Evolutionary conservation across 1,140 invertebrate species (phyloP).

Genomic region (Orussus abietinus): DNA sequence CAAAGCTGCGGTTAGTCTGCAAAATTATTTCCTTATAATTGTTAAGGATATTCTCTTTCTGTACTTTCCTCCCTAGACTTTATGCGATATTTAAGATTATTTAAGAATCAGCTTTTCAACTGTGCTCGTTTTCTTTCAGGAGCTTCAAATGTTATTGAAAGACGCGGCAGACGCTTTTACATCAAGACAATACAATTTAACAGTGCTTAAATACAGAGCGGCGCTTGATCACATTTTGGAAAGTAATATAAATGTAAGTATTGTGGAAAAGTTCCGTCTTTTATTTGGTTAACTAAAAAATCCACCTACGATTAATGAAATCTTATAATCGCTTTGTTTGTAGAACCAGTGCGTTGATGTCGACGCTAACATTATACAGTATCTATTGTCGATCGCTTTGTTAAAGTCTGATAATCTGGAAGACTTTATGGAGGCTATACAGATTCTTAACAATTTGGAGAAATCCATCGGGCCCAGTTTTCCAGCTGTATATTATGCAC

Average conservation of each 20-base stretch:
- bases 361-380: conserved; percentile 20
- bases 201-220: conserved; percentile 2
- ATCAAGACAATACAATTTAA: conserved; percentile 3
- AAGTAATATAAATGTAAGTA: neutral
- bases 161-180: conserved; percentile 14
- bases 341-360: conserved; percentile 2
- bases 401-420: conserved; percentile 19
- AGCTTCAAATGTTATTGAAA: conserved; percentile 11
- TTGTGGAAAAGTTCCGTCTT: conserved; percentile 2
- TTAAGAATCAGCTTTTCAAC: no score
- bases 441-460: conserved; percentile 16
- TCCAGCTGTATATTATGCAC: conserved; percentile 25
- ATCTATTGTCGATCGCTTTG: conserved; percentile 22
- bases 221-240: neutral
- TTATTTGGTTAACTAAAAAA: conserved; percentile 5
- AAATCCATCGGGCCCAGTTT: conserved; percentile 13
- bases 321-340: neutral
- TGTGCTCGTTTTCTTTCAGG: conserved; percentile 17
- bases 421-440: conserved; percentile 23
- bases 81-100: no score
- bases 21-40: no score
- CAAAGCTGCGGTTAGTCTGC: no score
- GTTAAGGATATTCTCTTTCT: no score
- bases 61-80: no score
- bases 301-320: conserved; percentile 13